Conservation (phyloP, 1,140 invertebrate species). For the Lepidurus arcticus region DNA sequence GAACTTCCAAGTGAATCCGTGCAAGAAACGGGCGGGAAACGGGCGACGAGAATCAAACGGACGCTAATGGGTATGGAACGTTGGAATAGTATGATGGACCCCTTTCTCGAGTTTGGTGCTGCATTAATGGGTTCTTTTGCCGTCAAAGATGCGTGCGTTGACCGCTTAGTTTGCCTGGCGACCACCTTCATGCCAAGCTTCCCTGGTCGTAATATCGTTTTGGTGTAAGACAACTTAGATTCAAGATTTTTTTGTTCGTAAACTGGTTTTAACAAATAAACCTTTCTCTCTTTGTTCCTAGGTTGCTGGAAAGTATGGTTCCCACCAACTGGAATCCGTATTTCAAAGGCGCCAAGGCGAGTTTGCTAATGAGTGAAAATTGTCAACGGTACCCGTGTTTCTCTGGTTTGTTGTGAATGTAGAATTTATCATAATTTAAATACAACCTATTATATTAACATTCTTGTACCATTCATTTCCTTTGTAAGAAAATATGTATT, state of each 20-base stretch:
- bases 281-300: background rate
- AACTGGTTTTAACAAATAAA: background rate
- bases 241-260: background rate
- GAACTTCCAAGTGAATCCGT: background rate
- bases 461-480: background rate
- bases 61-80: background rate
- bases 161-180: background rate
- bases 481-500: background rate
- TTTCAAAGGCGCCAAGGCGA: background rate
- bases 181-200: background rate
- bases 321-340: background rate
- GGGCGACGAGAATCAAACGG: background rate
- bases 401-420: background rate
- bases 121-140: background rate
- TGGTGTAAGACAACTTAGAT: background rate
- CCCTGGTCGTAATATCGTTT: background rate
- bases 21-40: background rate
- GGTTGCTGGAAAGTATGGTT: constrained; percentile 3
- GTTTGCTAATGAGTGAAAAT: constrained; percentile 9
- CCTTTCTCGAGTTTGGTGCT: background rate
- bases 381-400: background rate
- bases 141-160: background rate
- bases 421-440: background rate
- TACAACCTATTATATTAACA: background rate
- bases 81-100: background rate